Evolutionary conservation across 1,140 invertebrate genomes (phyloP).

Genomic region (Diploscapter pachys): DNA sequence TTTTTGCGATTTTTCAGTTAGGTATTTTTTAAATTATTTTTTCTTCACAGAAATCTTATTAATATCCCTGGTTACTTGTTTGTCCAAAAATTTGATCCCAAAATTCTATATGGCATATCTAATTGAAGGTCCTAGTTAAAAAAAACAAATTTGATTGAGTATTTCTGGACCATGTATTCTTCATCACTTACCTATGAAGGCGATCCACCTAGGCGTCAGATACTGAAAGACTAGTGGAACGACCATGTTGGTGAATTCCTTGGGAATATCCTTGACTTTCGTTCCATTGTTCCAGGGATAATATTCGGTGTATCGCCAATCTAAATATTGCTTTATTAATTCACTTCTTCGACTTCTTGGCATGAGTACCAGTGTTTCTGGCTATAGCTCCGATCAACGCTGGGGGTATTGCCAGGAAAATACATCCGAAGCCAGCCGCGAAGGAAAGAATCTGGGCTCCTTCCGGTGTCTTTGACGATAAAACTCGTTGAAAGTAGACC

Average conservation of each 20-base stretch:
- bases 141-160: too few species aligned
- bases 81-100: too few species aligned
- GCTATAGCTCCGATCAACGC: constrained; percentile 93
- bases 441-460: constrained; percentile 91
- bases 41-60: too few species aligned
- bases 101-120: too few species aligned
- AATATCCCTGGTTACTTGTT: too few species aligned
- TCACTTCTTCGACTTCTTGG: constrained; percentile 8
- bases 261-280: constrained; percentile 49
- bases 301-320: constrained; percentile 54
- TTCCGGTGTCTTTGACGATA: constrained; percentile 87
- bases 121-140: too few species aligned
- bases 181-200: constrained; percentile 73
- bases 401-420: constrained; percentile 92
- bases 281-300: constrained; percentile 56
- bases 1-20: not conserved
- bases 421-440: constrained; percentile 87
- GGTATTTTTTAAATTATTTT: too few species aligned
- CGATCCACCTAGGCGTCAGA: constrained; percentile 82
- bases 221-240: constrained; percentile 93
- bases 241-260: constrained; percentile 82
- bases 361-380: constrained; percentile 77
- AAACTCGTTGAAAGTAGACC: constrained; percentile 93
- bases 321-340: constrained; percentile 22
- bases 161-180: not conserved